Base-by-base conservation (phyloP, 2,888 invertebrate genomes). In the Tachina lurida region DNA sequence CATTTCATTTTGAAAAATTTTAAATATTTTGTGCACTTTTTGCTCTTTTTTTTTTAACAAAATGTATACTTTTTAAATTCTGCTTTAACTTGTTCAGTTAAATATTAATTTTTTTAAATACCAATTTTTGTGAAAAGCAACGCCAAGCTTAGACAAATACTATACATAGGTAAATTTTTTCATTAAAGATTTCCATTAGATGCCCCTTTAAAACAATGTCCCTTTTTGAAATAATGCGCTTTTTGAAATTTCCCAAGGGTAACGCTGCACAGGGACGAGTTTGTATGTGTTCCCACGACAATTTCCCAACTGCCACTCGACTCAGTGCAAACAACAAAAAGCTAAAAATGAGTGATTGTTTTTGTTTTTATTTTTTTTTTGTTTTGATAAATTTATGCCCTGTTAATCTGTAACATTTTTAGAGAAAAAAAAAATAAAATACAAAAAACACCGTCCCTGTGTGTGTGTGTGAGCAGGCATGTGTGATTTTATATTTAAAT, bases 361-460 rank as follows among this genome's bases (percentile, higher is more conserved):
- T 70, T 13, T 65, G 7, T 60, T n/a, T n/a, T n/a, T 8, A 13
- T n/a, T 31, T 7, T 2, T 52, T 13, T 74, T 74, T 62, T 65
- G 1, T 54, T 65, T 65, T 8, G 71, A 79, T 45, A 79, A 77
- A 79, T 79, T 79, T 71, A 79, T 79, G 71, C 63, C 56, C 43
- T 39, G 63, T 63, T 79, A 71, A 79, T 54, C 70, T 71, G 54
- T 31, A 71, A 79, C 63, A 79, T n/a, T 70, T 45, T 31, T n/a
- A n/a, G n/a, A n/a, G n/a, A n/a, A n/a, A n/a, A n/a, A n/a, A 31
- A 8, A 65, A 2, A 39, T 13, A 70, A 41, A 31, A 31, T 31
- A 2, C n/a, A 58, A 39, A n/a, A 60, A 41, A 17, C 12, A 43
- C 41, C 12, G 2, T 19, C 10, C 45, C 0, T 43, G 13, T 43